Conservation (phyloP, 2,113 vertebrate species). For the Bos taurus region DNA sequence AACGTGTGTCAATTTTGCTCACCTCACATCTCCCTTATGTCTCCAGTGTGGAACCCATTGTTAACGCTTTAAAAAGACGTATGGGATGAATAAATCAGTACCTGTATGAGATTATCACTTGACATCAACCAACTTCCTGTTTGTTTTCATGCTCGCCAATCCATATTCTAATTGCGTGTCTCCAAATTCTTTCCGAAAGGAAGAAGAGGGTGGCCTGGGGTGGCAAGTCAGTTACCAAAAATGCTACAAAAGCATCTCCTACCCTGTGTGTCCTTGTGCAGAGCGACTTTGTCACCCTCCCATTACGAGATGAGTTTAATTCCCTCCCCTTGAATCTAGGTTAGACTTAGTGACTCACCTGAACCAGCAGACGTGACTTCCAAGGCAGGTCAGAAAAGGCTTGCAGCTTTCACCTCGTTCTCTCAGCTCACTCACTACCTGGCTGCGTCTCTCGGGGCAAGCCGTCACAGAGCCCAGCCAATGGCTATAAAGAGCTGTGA, state of each 20-base stretch:
- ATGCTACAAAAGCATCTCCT: not conserved
- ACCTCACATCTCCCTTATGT: not conserved
- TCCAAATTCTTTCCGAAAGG: not conserved
- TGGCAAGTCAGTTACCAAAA: not conserved
- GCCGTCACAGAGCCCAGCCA: not conserved
- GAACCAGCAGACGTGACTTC: not conserved
- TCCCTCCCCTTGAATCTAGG: not conserved
- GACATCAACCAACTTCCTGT: not conserved
- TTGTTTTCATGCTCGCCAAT: not conserved
- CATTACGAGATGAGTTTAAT: not conserved
- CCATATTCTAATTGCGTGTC: not conserved
- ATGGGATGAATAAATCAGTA: not conserved
- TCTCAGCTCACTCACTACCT: not conserved
- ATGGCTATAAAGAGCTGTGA: too few relatives aligned
- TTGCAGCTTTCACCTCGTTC: not conserved
- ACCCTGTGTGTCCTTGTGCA: not conserved
- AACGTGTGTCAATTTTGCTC: not conserved
- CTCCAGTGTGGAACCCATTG: not conserved
- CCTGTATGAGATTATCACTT: not conserved
- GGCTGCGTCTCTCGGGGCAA: not conserved
- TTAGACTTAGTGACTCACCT: not conserved
- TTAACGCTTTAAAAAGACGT: not conserved
- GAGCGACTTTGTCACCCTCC: not conserved
- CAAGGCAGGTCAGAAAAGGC: not conserved
- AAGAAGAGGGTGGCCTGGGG: not conserved